Base-by-base conservation (phyloP, 1,140 invertebrate genomes). In the Pseudoatta argentina region DNA sequence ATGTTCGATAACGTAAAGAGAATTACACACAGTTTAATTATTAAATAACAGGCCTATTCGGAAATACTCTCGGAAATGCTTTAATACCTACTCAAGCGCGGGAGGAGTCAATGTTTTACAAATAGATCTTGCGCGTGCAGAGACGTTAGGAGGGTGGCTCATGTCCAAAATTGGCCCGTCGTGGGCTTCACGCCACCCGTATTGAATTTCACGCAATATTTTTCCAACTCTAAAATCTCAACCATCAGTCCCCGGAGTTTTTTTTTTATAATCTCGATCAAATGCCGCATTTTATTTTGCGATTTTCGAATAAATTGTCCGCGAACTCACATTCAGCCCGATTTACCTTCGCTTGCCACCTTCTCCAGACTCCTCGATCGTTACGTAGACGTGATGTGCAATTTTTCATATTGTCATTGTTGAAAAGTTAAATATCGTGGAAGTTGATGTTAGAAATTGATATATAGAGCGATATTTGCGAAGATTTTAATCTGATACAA, bases 161-260 rank as follows among this genome's bases (percentile, higher is more conserved):
- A 94, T 95, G 94, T 95, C 95, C 94, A 95, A 95, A 95, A 95
- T 95, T 95, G 95, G 95, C 93, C 90, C 92, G 94, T 92, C 91
- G 91, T 92, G 92, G 39, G 39, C 92, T 94, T 95, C 92, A 94
- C 93, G 88, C 93, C 88, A 87, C 88, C 91, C 93, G 94, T 95
- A 95, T 95, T 94, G 93, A 95, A 93, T 95, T 95, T 95, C 94
- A 95, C 91, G 90, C 92, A 95, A 95, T 95, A 94, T 95, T 94
- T 95, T 94, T 94, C 93, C 92, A 89, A 67, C 86, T 63, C 88
- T 86, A 92, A 92, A 93, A 90, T 89, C 88, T 92, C 91, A 88
- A 67, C 51, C 44, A 34, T 5, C 73, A 48, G 24, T 3, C 16
- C 34, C 21, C 0, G 21, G 24, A 5, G 14, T 21, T 72, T 39